These are phyloP conservation scores for Plagodis dolabraria DNA, from an alignment of 2,888 invertebrate species.

Conservation along the genomic window DNA sequence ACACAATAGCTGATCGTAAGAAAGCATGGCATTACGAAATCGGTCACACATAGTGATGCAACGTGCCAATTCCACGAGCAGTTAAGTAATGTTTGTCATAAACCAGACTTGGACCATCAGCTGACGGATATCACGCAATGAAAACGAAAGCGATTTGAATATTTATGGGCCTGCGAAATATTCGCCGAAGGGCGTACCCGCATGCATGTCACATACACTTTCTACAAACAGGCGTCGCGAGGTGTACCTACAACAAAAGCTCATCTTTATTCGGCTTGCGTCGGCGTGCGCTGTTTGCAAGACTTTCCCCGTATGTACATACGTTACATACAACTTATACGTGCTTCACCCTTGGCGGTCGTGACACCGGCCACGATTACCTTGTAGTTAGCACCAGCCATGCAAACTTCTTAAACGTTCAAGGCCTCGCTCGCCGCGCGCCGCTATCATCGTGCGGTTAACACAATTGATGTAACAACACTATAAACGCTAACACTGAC, in stretches of 20 bases:
- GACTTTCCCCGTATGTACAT: slow-evolving; percentile 70
- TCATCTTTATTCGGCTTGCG: slow-evolving; percentile 78
- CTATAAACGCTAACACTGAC: slow-evolving; percentile 36
- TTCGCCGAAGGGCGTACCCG: slow-evolving; percentile 83
- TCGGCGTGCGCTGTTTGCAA: slow-evolving; percentile 59
- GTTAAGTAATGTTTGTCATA: slow-evolving; percentile 76
- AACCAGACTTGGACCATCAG: slow-evolving; percentile 56
- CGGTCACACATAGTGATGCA: slow-evolving; percentile 60
- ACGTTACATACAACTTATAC: slow-evolving; percentile 26
- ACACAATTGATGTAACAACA: slow-evolving; percentile 49
- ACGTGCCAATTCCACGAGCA: slow-evolving; percentile 61
- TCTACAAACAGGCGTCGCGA: slow-evolving; percentile 69
- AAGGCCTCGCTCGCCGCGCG: slow-evolving; percentile 57
- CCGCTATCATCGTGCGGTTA: slow-evolving; percentile 46
- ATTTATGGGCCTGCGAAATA: slow-evolving; percentile 81
- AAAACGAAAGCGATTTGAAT: slow-evolving; percentile 80
- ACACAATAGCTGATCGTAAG: slow-evolving; percentile 46
- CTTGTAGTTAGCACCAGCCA: slow-evolving; percentile 58
- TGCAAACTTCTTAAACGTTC: slow-evolving; percentile 46
- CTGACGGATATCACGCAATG: slow-evolving; percentile 69
- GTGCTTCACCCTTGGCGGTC: slow-evolving; percentile 64
- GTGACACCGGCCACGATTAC: slow-evolving; percentile 48
- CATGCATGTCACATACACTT: slow-evolving; percentile 70
- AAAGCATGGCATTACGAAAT: slow-evolving; percentile 61
- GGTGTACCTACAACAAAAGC: slow-evolving; percentile 65